Percentiles rank a stretch among this genome's conserved stretches.
These are phyloP conservation scores for Phylloscopus trochiloides DNA, from an alignment of 2,113 vertebrate species.

Conservation along the genomic window DNA sequence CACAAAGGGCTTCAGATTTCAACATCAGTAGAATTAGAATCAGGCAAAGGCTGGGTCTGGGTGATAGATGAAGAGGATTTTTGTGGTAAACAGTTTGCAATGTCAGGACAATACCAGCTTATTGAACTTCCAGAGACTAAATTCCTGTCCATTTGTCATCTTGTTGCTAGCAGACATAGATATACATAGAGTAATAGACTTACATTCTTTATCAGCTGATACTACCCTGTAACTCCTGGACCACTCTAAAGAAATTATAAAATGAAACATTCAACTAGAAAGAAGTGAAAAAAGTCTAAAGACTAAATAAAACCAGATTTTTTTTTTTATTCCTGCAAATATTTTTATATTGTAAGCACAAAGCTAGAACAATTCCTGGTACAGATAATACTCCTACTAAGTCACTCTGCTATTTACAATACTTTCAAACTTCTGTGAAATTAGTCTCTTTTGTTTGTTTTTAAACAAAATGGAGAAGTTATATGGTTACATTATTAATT, in stretches of 20 bases:
- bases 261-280: not conserved
- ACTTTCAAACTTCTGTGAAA: not conserved
- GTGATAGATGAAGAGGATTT: conserved; percentile 77
- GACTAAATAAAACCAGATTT: not conserved
- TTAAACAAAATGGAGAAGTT: not conserved
- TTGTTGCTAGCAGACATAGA: conserved; percentile 49
- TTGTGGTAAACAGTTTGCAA: conserved; percentile 67
- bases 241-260: not conserved
- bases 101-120: conserved; percentile 69
- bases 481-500: not conserved
- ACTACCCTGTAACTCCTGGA: not conserved
- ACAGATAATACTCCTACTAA: not conserved
- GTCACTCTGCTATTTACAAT: not conserved
- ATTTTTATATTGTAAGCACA: not conserved
- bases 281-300: not conserved
- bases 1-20: conserved; percentile 78
- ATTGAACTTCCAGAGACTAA: conserved; percentile 68
- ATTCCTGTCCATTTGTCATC: conserved; percentile 72
- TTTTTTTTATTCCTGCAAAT: not conserved
- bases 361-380: not conserved
- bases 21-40: conserved; percentile 68
- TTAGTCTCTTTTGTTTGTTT: not conserved
- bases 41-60: conserved; percentile 28
- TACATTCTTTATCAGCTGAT: conserved; percentile 54
- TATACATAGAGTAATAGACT: conserved; percentile 29